Evolutionary conservation across 2,888 invertebrate species (phyloP), one percentile per base, ranked within the genome.

Genomic region (Caenorhabditis doughertyi): DNA sequence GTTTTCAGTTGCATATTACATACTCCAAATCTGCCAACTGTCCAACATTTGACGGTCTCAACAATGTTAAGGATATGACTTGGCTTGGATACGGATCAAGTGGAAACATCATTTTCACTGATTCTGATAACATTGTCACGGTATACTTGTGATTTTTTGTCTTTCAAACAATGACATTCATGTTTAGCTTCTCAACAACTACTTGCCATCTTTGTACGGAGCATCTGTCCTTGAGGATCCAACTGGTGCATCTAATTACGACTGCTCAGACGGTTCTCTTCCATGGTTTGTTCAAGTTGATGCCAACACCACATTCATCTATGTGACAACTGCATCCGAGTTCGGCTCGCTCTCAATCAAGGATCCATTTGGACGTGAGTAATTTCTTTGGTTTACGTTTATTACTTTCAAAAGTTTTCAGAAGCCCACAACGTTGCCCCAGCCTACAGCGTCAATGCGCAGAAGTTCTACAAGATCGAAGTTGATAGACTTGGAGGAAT

Each of bases 241-340:
- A 42, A 88, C 88, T 7, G 70, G 79, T 29, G 16, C 47, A 21
- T n/a, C 65, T 16, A 82, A 79, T 27, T 82, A 79, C 80, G 64
- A 74, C 4, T 88, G 88, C 53, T 9, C 58, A 1, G 58, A 79
- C 60, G 81, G 79, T 1, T 58, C 67, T n/a, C 25, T 74, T 39
- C 53, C 70, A 44, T 84, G 83, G 83, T 81, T 73, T 58, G 77
- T 87, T 0, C 80, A 81, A 47, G 82, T 89, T 62, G 89, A 88
- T 56, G 55, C 27, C 58, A 83, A 83, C 67, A 83, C 87, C 9
- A 84, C 85, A 0, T 56, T 35, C 55, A 83, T 88, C 74, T 87
- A 81, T 70, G 71, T 88, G 39, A 71, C 86, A 1, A 60, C 74
- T 9, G 79, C 83, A 35, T 74, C 85, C 16, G 70, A 67, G 39